Conservation (phyloP, 2,888 invertebrate species). For the Leucophora obtusa region DNA sequence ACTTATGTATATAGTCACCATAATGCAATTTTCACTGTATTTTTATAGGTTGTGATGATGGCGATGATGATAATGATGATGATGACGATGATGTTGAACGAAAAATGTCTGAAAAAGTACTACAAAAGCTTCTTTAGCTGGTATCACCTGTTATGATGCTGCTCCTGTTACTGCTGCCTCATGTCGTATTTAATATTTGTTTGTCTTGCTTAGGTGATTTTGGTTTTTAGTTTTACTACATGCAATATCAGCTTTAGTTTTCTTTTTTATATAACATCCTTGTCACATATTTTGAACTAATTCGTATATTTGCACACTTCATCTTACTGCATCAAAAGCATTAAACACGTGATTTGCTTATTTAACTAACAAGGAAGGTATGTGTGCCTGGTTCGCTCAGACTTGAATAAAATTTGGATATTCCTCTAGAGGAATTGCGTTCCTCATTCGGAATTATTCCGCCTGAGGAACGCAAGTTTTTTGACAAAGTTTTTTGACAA, state of each 20-base stretch:
- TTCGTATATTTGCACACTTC: constrained; percentile 60
- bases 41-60: constrained; percentile 14
- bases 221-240: constrained; percentile 27
- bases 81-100: neutral
- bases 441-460: too few relatives aligned
- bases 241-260: neutral
- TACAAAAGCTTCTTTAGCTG: neutral
- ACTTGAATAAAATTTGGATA: too few relatives aligned
- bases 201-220: constrained; percentile 30
- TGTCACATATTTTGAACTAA: constrained; percentile 57
- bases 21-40: neutral
- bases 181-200: constrained; percentile 40
- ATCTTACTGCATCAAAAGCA: constrained; percentile 52
- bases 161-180: constrained; percentile 3
- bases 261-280: constrained; percentile 35
- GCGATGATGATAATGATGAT: neutral
- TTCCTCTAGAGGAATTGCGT: too few relatives aligned
- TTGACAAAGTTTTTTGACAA: too few relatives aligned
- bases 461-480: too few relatives aligned
- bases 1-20: neutral
- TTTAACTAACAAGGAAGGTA: too few relatives aligned
- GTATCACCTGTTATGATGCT: neutral
- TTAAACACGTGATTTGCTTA: constrained; percentile 67
- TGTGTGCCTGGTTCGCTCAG: too few relatives aligned
- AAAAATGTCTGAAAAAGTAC: neutral